Evolutionary conservation across 2,797 vertebrate genomes (phyloP).

Genomic region (Saxicola maurus): DNA sequence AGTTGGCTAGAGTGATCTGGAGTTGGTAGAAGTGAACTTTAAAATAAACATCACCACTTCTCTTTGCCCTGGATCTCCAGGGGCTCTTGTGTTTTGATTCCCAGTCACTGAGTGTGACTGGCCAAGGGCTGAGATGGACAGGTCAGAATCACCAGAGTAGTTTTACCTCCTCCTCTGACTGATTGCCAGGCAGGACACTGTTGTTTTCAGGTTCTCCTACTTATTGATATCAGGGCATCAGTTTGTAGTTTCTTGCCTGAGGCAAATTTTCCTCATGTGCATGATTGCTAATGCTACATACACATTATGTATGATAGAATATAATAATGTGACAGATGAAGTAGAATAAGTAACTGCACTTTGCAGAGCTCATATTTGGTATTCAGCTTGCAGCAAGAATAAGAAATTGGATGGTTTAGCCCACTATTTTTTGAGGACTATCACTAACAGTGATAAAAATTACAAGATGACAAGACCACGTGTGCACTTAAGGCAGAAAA

Average conservation of each 20-base stretch:
- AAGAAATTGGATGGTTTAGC: background rate
- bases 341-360: background rate
- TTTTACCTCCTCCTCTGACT: background rate
- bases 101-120: background rate
- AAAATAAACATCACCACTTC: background rate
- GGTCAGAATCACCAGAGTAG: background rate
- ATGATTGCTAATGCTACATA: background rate
- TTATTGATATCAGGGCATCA: background rate
- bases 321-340: background rate
- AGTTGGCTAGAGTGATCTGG: background rate
- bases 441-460: conserved; percentile 7
- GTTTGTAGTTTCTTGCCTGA: background rate
- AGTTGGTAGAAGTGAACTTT: background rate
- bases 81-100: background rate
- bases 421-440: background rate
- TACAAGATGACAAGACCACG: conserved; percentile 6
- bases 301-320: background rate
- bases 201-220: background rate
- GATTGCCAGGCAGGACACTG: background rate
- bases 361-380: background rate
- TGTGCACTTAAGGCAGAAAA: background rate
- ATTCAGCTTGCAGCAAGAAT: background rate
- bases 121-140: background rate
- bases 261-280: background rate
- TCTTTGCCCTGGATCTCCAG: background rate